Evolutionary conservation across 92 coral and sea anemone genomes (phyloP), one percentile per base, ranked within the genome.

Genomic region (Porites cylindrica): DNA sequence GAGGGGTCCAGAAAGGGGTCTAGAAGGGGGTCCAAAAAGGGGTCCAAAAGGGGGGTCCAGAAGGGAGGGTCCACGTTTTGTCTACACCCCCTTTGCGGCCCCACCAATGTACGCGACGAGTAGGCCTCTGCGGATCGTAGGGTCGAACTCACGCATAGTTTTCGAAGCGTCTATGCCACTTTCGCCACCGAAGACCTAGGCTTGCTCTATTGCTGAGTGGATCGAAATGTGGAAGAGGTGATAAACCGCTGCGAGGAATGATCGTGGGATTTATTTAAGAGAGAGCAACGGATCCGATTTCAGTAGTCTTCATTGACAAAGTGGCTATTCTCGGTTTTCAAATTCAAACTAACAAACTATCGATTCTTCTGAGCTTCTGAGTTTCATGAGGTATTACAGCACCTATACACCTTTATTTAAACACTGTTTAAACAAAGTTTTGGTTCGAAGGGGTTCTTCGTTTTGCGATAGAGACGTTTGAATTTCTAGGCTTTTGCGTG

Each of bases 31-130:
- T 29, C 2, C 32, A 29, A 26, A 26, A 26, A 26, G 29, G 32
- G 32, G 32, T 29, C 32, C 32, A 29, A 29, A 29, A 29, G 32
- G 32, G 32, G 32, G 32, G 32, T 29, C 32, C 32, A 29, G 3
- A 29, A 29, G 32, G 32, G 32, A 69, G 38, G 85, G 85, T 7
- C 62, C 85, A 67, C 83, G 32, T 29, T 29, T 29, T 29, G 32
- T 89, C 69, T 80, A 85, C 23, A 85, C 81, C 71, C 85, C 94
- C 50, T 91, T 91, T 24, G 91, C 61, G 24, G 81, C 82, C 53
- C 88, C 87, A 24, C 94, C 84, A 63, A 91, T 84, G 66, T 87
- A 91, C 11, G 94, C 83, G 80, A 87, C 78, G 77, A 91, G 84
- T 54, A 87, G 85, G 19, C 91, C 89, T 66, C 89, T 74, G 73